Base-by-base conservation (phyloP, 2,113 vertebrate genomes). In the Rhea pennata region DNA sequence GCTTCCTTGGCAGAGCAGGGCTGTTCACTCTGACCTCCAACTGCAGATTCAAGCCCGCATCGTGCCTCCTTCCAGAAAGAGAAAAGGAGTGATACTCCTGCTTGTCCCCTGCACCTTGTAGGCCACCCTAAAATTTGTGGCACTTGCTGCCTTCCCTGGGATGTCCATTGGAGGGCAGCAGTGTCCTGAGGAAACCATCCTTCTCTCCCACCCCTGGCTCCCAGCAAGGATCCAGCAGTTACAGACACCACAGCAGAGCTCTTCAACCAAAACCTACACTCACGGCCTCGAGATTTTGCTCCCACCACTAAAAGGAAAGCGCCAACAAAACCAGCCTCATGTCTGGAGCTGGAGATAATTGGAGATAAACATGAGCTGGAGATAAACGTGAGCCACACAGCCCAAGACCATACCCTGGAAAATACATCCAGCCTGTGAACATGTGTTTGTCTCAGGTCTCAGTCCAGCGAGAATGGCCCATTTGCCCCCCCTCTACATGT, bases 151-250 rank as follows among this genome's bases (percentile, higher is more conserved):
- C 77, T 93, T 96, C 48, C 24, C 79, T 5, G 19, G n/a, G 46
- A 84, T 36, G 21, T 87, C 93, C 93, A 48, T 27, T 17, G 61
- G 95, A 95, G 89, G 95, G 95, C 96, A 95, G 91, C 78, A 92
- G 23, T 56, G 23, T n/a, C 78, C 69, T 21, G 16, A 83, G 31
- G 80, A 95, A 94, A 39, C 10, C 3, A 0, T 29, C 44, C 44
- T 61, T 13, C 27, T 87, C 17, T 64, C 56, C 14, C 48, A 23
- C 58, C n/a, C 61, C 29, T 69, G 42, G 17, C 62, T 87, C 56
- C 29, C 54, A 73, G 59, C 24, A 33, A 59, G 56, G 56, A 59
- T 31, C 48, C 80, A 61, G 42, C 36, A 36, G 21, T 19, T 70
- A 40, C 46, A 48, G 39, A 26, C 22, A 31, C 17, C 33, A 58